These are phyloP conservation scores for Lagodon rhomboides DNA, from an alignment of 2,797 vertebrate genomes.

Conservation along the genomic window DNA sequence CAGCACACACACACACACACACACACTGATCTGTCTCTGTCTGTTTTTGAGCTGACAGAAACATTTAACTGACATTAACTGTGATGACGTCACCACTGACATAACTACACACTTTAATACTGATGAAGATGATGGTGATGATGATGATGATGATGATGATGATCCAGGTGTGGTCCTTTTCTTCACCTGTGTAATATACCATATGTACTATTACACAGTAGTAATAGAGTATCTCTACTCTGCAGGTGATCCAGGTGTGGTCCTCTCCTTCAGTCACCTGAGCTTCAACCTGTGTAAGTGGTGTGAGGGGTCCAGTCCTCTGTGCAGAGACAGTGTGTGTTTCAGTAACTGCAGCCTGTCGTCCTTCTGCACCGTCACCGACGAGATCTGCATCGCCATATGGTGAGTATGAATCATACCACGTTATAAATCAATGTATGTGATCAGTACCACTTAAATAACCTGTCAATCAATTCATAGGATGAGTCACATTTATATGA, in stretches of 20 bases:
- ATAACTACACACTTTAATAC: neutral
- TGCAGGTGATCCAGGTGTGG: neutral
- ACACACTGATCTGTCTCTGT: slow-evolving; percentile 36
- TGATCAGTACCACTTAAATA: too few species aligned
- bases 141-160: too few species aligned
- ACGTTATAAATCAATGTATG: too few species aligned
- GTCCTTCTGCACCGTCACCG: slow-evolving; percentile 87
- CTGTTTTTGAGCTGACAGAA: slow-evolving; percentile 15
- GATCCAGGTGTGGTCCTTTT: too few species aligned
- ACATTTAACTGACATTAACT: neutral
- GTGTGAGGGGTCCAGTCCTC: slow-evolving; percentile 87
- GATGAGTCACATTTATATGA: too few species aligned
- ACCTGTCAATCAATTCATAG: too few species aligned
- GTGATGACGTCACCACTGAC: neutral
- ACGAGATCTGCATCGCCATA: slow-evolving; percentile 91
- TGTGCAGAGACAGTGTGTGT: slow-evolving; percentile 88
- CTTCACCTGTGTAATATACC: too few species aligned
- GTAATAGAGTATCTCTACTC: neutral
- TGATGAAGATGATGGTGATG: too few species aligned
- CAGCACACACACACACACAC: too few species aligned
- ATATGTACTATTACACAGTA: too few species aligned
- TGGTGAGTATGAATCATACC: slow-evolving; percentile 82
- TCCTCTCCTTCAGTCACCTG: slow-evolving; percentile 82
- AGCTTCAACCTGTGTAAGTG: slow-evolving; percentile 91
- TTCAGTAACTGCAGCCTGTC: slow-evolving; percentile 90